Conservation (phyloP, 1,140 invertebrate genomes). For the Tribolium castaneum region DNA sequence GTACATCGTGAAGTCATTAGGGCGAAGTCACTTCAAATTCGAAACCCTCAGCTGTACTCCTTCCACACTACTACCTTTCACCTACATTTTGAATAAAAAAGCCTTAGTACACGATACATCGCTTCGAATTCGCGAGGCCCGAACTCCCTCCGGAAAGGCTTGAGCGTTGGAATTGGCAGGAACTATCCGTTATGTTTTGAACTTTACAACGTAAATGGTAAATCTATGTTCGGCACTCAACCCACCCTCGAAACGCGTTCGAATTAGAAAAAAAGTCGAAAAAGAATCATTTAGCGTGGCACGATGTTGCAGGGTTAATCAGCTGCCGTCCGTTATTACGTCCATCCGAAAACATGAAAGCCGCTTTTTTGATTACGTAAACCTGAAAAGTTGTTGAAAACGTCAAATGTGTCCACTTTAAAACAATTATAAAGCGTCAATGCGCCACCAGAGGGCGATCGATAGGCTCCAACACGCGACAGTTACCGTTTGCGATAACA, state of each 20-base stretch:
- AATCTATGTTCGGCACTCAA: slow-evolving; percentile 4
- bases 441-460: slow-evolving; percentile 47
- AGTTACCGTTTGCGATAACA: slow-evolving; percentile 37
- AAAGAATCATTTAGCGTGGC: neutral
- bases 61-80: neutral
- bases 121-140: neutral
- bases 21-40: neutral
- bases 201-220: slow-evolving; percentile 13
- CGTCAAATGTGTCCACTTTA: slow-evolving; percentile 46
- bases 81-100: neutral
- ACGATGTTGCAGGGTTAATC: neutral
- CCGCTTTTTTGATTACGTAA: slow-evolving; percentile 1
- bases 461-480: slow-evolving; percentile 47
- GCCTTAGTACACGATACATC: neutral
- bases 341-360: neutral
- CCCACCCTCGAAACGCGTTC: neutral
- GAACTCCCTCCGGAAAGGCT: neutral
- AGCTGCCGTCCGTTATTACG: neutral
- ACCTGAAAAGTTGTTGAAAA: slow-evolving; percentile 22
- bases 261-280: neutral
- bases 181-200: slow-evolving; percentile 15
- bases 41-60: neutral
- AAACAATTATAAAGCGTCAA: slow-evolving; percentile 52
- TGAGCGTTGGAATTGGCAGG: neutral
- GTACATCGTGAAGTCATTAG: neutral